Base-by-base conservation (phyloP, 92 coral and sea anemone species). In the Epizoanthus illoricatus region DNA sequence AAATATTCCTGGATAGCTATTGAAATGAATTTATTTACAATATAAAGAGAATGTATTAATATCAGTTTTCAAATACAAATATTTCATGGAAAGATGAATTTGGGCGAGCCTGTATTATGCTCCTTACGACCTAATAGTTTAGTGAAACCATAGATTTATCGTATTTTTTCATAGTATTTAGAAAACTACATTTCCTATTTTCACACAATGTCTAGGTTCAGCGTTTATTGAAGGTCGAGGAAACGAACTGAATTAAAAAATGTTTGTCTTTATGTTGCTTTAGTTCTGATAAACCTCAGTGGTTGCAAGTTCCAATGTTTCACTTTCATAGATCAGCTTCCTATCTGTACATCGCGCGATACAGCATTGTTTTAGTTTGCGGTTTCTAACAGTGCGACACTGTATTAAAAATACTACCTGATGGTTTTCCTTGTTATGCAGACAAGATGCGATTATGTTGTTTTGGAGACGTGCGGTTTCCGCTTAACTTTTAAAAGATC, bases 361-460 rank as follows among this genome's bases (percentile, higher is more conserved):
- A 52, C 3, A 52, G 3, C 15, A 52, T 7, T 9, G 56, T 78
- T 60, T 62, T n/a, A n/a, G 11, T 61, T 20, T 45, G 82, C 23
- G 82, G 82, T 78, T 52, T 18, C 16, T 15, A 63, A 63, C 23
- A n/a, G 56, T 36, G 45, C 21, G 21, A 24, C 43, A 36, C 13
- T 67, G 45, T 78, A 78, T 43, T 43, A 43, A 18, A 41, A 78
- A 78, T 78, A 64, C 23, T 63, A 12, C 21, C 54, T 43, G 61
- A 19, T 78, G 71, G n/a, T 11, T 63, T 63, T 64, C 57, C 70
- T 62, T 42, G 64, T 63, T 43, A 13, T 42, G 36, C 59, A 63
- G 15, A 43, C 72, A 63, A 78, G 65, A 67, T 42, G 15, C 33
- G 62, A 75, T 39, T 67, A 75, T 59, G 9, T 74, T 39, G 28